Base-by-base conservation (phyloP, 2,888 invertebrate genomes). In the Epinotia bilunana region DNA sequence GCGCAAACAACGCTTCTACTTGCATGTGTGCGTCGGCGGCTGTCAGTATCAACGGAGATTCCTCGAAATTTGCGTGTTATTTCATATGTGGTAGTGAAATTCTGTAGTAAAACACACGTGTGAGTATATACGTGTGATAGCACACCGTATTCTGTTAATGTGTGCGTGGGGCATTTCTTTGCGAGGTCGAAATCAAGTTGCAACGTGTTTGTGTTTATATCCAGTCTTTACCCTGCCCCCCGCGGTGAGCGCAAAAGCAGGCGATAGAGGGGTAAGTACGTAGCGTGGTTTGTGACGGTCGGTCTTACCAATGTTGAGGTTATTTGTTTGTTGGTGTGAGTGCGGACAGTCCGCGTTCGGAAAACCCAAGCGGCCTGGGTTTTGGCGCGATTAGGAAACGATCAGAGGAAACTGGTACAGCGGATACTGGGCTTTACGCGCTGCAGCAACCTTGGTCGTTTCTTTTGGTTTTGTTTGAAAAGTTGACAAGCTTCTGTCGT, bases 1-100 rank as follows among this genome's bases (percentile, higher is more conserved):
- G 81, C 78, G 77, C 55, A 18, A 28, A 69, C 20, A 82, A 18
- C 64, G 53, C 64, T 53, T 18, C 7, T 18, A 23, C 23, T 64
- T 78, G 77, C 49, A 77, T 88, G 92, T 93, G 92, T 90, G 91
- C 76, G 89, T 85, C 81, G 84, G 84, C 82, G 82, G 23, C 80
- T 81, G 79, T 74, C 78, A 84, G 84, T 88, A 81, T 81, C 79
- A 83, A 81, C 79, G 86, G 85, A 81, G 84, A 86, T 93, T 93
- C 91, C 86, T 83, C 86, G 92, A 92, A 93, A 87, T 84, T 77
- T 83, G 80, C 83, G 77, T 80, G 78, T 81, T 80, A 80, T 81
- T 84, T 79, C 73, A 20, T 69, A 70, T 78, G 88, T 88, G 83
- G 81, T 84, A 39, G 83, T 80, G 69, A 49, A 76, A 76, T 78